These are phyloP conservation scores for Benitochromis conjunctus DNA, from an alignment of 2,113 vertebrate species.

Conservation along the genomic window DNA sequence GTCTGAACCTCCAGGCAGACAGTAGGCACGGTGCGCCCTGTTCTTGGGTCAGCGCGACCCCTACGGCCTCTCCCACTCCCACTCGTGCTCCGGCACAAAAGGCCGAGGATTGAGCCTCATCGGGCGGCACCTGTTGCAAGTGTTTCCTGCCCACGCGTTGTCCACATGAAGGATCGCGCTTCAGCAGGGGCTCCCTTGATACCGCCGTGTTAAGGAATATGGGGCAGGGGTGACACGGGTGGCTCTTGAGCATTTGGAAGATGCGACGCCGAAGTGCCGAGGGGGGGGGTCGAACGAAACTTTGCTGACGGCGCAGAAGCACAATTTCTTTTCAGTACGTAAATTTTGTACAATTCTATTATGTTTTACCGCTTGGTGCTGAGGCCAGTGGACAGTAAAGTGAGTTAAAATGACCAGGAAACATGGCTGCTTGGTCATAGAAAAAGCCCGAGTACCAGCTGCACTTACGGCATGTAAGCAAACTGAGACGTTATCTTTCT, in stretches of 20 bases:
- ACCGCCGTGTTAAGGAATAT: constrained; percentile 35
- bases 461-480: background rate
- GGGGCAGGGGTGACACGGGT: constrained; percentile 12
- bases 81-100: constrained; percentile 71
- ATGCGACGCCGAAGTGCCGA: constrained; percentile 13
- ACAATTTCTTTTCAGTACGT: background rate
- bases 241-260: constrained; percentile 47
- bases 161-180: constrained; percentile 71
- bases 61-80: constrained; percentile 73
- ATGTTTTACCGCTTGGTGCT: background rate
- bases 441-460: background rate
- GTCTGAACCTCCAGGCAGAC: constrained; percentile 46
- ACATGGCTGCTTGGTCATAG: background rate
- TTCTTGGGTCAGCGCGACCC: constrained; percentile 67
- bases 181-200: constrained; percentile 50
- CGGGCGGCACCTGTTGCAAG: constrained; percentile 71
- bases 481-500: background rate
- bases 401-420: background rate
- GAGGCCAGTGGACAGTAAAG: background rate
- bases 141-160: constrained; percentile 70
- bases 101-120: constrained; percentile 40
- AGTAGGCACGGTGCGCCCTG: constrained; percentile 30
- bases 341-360: background rate
- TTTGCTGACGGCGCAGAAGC: constrained; percentile 56
- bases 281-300: constrained; percentile 4